A percentile compares a stretch with the other conserved stretches of the same genome.
These are phyloP conservation scores for Parauchenoglanis ngamensis DNA, from an alignment of 2,797 vertebrate genomes.

Conservation along the genomic window DNA sequence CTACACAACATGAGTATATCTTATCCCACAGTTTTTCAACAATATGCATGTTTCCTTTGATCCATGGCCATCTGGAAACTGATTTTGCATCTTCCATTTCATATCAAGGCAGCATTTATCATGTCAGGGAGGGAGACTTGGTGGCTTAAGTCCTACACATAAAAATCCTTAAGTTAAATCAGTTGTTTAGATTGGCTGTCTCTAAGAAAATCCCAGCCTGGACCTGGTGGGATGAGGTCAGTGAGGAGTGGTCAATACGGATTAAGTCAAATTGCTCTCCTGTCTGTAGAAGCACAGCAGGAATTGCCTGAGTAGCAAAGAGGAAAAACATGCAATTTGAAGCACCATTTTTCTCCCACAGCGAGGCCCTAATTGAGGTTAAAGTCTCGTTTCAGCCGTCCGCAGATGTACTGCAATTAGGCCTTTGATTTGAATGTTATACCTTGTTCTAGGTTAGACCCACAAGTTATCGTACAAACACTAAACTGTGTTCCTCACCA, in stretches of 20 bases:
- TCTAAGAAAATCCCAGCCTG: slow-evolving; percentile 72
- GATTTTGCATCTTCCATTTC: slow-evolving; percentile 52
- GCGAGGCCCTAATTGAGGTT: slow-evolving; percentile 50
- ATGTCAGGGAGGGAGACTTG: slow-evolving; percentile 34
- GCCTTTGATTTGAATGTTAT: slow-evolving; percentile 58
- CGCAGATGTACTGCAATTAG: slow-evolving; percentile 54
- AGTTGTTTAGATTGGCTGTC: slow-evolving; percentile 79
- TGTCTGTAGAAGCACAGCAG: slow-evolving; percentile 65
- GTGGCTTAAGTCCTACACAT: slow-evolving; percentile 59
- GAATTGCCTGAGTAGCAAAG: slow-evolving; percentile 42
- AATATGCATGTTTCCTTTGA: background rate
- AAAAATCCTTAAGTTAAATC: slow-evolving; percentile 69
- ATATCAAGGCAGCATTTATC: slow-evolving; percentile 71
- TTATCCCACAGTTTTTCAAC: background rate
- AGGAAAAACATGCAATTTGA: slow-evolving; percentile 49
- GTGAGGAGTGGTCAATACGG: slow-evolving; percentile 76
- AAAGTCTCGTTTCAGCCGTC: slow-evolving; percentile 52
- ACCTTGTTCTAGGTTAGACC: slow-evolving; percentile 38
- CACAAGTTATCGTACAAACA: slow-evolving; percentile 9
- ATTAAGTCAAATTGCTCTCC: slow-evolving; percentile 76
- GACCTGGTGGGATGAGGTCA: slow-evolving; percentile 75
- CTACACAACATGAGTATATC: background rate
- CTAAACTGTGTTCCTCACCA: background rate
- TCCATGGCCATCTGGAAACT: slow-evolving; percentile 54
- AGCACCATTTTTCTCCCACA: slow-evolving; percentile 40